These are phyloP conservation scores for Antechinus stuartii DNA, from an alignment of 2,113 vertebrate species.

Conservation along the genomic window DNA sequence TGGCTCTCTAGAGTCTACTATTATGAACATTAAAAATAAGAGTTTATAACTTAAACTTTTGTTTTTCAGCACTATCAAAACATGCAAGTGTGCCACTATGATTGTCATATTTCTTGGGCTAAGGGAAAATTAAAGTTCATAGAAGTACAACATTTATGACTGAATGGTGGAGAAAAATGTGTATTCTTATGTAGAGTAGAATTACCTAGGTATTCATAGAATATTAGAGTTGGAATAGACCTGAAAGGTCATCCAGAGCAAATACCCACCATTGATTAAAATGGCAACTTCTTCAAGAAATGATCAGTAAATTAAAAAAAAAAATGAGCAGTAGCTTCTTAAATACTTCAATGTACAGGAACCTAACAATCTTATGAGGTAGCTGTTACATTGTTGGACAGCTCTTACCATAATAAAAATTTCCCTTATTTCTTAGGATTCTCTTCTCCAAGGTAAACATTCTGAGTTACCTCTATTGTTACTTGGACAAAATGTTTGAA, in stretches of 20 bases:
- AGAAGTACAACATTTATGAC: slow-evolving; percentile 35
- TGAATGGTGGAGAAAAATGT: slow-evolving; percentile 22
- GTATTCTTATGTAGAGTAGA: slow-evolving; percentile 20
- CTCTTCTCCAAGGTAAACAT: not conserved
- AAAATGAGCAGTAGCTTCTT: slow-evolving; percentile 2
- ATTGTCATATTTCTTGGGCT: not conserved
- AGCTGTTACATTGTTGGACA: not conserved
- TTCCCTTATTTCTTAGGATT: not conserved
- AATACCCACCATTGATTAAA: not conserved
- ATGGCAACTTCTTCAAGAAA: not conserved
- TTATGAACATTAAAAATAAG: slow-evolving; percentile 76
- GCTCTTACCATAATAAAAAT: not conserved
- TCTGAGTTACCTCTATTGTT: not conserved
- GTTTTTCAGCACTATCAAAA: slow-evolving; percentile 36
- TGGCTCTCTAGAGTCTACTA: slow-evolving; percentile 78
- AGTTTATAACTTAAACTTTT: slow-evolving; percentile 67
- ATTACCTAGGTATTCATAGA: slow-evolving; percentile 23
- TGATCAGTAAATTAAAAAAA: not conserved
- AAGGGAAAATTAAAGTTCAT: slow-evolving; percentile 21
- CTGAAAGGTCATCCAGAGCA: not conserved
- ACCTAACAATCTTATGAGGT: not conserved
- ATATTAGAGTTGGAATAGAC: slow-evolving; percentile 31
- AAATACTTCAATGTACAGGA: not conserved
- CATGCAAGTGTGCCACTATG: slow-evolving; percentile 1
- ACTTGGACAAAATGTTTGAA: not conserved